phyloP scores from a whole-genome alignment of 2,797 vertebrate genomes.

The Hafferia zeledoni region DNA sequence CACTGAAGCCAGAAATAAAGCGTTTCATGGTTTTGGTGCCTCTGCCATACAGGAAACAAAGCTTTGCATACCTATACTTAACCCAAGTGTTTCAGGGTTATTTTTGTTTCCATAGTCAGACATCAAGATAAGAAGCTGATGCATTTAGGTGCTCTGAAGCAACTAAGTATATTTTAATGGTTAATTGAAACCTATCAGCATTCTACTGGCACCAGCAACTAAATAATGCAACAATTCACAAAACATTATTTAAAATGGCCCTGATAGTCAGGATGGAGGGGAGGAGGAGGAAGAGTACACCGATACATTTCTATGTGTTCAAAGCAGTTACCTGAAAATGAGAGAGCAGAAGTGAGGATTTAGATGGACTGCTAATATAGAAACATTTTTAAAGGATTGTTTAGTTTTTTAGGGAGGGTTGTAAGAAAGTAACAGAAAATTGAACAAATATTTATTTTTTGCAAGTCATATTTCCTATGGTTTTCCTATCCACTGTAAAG shows the following conservation, averaged over 20 bases:
- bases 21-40: neutral
- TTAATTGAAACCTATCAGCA: neutral
- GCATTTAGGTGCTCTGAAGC: neutral
- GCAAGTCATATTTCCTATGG: neutral
- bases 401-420: neutral
- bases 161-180: neutral
- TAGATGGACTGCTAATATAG: neutral
- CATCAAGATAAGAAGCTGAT: neutral
- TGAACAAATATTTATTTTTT: neutral
- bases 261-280: neutral
- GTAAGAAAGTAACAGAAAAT: neutral
- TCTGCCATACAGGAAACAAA: conserved; percentile 23
- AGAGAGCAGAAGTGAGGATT: neutral
- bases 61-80: conserved; percentile 31
- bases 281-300: neutral
- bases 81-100: conserved; percentile 23
- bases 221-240: neutral
- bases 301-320: neutral
- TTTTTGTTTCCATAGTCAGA: conserved; percentile 13
- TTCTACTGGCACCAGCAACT: neutral
- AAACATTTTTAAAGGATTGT: neutral
- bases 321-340: neutral
- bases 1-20: neutral
- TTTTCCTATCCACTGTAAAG: neutral
- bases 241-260: neutral